phyloP scores from a whole-genome alignment of 2,797 vertebrate genomes.

The Hephaestus fuliginosus region DNA sequence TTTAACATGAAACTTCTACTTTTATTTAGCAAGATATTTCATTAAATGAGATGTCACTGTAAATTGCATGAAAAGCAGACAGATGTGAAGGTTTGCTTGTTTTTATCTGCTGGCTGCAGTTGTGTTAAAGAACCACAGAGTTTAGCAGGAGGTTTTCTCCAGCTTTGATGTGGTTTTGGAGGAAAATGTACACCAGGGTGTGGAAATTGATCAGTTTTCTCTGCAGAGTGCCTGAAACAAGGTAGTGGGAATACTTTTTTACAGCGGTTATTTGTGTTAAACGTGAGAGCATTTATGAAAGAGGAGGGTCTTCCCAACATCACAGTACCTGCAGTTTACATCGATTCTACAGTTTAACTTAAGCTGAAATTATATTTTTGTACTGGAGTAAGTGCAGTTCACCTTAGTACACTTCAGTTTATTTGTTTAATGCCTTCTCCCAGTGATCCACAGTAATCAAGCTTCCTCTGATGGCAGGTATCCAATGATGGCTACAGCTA shows the following conservation, averaged over 20 bases:
- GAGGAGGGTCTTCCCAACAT: neutral
- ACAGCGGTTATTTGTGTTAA: conserved; percentile 11
- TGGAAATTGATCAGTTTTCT: conserved; percentile 1
- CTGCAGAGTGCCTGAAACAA: conserved; percentile 25
- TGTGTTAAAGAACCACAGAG: neutral
- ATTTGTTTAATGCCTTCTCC: conserved; percentile 26
- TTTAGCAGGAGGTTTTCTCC: conserved; percentile 31
- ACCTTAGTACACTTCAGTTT: neutral
- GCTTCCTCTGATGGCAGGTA: conserved; percentile 82
- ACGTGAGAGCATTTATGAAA: conserved; percentile 9
- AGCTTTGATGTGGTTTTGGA: neutral
- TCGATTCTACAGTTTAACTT: neutral
- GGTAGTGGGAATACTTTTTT: neutral
- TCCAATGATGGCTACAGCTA: conserved; percentile 93
- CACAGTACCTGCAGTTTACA: neutral
- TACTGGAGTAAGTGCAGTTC: neutral
- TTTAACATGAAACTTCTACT: neutral
- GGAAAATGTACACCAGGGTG: neutral
- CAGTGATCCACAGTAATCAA: conserved; percentile 23
- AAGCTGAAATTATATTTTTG: neutral
- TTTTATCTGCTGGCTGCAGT: conserved; percentile 17
- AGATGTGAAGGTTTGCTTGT: neutral
- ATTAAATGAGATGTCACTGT: neutral
- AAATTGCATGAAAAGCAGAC: conserved; percentile 17
- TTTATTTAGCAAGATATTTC: neutral